Evolutionary conservation across 2,113 vertebrate species (phyloP).

Genomic region (Protobothrops mucrosquamatus): DNA sequence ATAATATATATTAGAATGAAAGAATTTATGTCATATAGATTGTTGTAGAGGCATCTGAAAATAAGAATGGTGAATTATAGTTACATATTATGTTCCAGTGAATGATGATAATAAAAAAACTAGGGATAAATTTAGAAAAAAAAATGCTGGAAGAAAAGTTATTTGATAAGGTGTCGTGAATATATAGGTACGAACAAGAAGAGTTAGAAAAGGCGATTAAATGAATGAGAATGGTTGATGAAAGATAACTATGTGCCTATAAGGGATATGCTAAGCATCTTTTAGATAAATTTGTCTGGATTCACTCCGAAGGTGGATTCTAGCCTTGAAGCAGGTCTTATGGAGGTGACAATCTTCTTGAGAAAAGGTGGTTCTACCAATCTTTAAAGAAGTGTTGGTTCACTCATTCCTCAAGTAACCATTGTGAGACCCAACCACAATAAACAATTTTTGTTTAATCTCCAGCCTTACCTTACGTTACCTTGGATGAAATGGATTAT

Average conservation of each 20-base stretch:
- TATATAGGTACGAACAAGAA: background rate
- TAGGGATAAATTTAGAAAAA: background rate
- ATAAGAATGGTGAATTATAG: background rate
- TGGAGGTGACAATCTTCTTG: background rate
- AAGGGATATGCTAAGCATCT: background rate
- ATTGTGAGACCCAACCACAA: background rate
- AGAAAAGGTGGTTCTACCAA: background rate
- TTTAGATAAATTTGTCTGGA: background rate
- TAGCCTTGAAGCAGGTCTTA: background rate
- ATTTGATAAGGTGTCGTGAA: background rate
- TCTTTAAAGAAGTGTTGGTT: background rate
- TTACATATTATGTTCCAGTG: background rate
- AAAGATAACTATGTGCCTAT: background rate
- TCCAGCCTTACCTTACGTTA: background rate
- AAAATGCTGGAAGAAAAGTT: background rate
- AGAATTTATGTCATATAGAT: background rate
- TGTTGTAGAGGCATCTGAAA: background rate
- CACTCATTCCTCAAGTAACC: background rate
- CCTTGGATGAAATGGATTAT: background rate
- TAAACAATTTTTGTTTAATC: background rate
- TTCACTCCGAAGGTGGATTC: background rate
- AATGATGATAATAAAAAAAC: background rate
- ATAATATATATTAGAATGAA: background rate
- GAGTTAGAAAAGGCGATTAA: background rate
- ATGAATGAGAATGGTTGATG: background rate